Base-by-base conservation (phyloP, 2,797 vertebrate species). In the Danio albolineatus region DNA sequence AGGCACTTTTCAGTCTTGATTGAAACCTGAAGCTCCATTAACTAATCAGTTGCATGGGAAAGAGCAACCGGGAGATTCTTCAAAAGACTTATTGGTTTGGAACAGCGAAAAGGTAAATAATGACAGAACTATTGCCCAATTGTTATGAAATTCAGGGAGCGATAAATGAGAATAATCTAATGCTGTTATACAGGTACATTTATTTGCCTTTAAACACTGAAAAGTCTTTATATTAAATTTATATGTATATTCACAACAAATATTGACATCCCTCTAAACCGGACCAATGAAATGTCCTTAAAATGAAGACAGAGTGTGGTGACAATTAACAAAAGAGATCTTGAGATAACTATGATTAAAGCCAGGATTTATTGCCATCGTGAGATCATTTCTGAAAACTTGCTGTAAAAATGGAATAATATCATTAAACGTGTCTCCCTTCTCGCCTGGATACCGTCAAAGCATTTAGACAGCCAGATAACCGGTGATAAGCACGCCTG, bases 401-500 rank as follows among this genome's bases (percentile, higher is more conserved):
- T 80, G 46, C 88, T 80, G 82, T 85, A 86, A 90, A 89, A 83
- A 90, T 41, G 85, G 82, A 89, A 88, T 88, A 86, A 88, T 87
- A 88, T 89, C 86, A 91, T 91, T 93, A 91, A 86, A 77, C 65
- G 19, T 21, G 65, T 36, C 54, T 81, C 59, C 39, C 69, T 17
- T 81, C 78, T 64, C 70, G 28, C 53, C 48, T 70, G 71, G 82
- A 57, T 78, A 79, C 64, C 28, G 43, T 21, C 38, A 41, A 78
- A 73, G 79, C 82, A 76, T 78, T 84, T 53, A 85, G 46, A 82
- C 69, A 80, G 82, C 74, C 56, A 73, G 79, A 84, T 86, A 84
- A 66, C 59, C 46, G 9, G 57, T 65, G 77, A 84, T 82, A 80
- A 85, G 82, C 73, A 83, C 8, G 73, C 62, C 85, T 82, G 81